phyloP scores from a whole-genome alignment of 1,140 invertebrate genomes.

The Hyposmocoma kahamanoa region DNA sequence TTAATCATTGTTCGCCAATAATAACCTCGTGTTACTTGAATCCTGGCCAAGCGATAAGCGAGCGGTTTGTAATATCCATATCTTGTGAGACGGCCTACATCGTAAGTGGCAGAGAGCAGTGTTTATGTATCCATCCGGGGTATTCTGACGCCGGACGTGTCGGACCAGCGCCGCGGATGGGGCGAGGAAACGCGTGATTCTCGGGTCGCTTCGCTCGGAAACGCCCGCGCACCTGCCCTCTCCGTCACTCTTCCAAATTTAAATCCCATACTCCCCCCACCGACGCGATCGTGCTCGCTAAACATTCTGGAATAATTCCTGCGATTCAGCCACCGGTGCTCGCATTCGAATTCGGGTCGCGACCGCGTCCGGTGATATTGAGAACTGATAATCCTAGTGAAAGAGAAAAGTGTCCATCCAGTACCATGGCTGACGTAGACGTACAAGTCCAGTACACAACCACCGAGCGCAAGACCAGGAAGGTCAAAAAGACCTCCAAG shows the following conservation, averaged over 20 bases:
- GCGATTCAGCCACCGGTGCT: conserved; percentile 61
- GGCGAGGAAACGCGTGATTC: conserved; percentile 36
- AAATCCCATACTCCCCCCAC: conserved; percentile 69
- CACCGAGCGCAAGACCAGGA: conserved; percentile 89
- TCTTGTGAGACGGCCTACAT: conserved; percentile 31
- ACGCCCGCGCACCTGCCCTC: conserved; percentile 71
- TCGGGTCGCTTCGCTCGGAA: conserved; percentile 43
- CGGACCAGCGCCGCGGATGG: not conserved
- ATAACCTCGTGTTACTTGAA: conserved; percentile 27
- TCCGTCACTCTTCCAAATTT: conserved; percentile 72
- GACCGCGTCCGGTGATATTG: conserved; percentile 70
- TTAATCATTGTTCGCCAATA: conserved; percentile 36
- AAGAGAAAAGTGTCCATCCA: conserved; percentile 34
- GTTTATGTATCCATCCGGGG: conserved; percentile 7
- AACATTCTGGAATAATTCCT: conserved; percentile 73
- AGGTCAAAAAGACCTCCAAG: conserved; percentile 90
- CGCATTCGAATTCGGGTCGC: conserved; percentile 72
- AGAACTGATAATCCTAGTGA: too few species aligned
- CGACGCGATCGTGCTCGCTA: conserved; percentile 42
- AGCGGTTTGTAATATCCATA: conserved; percentile 19
- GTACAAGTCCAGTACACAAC: conserved; percentile 87
- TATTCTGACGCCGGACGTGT: not conserved
- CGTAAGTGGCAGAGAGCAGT: conserved; percentile 11
- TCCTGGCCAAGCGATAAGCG: conserved; percentile 42
- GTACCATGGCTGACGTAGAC: conserved; percentile 90